These are phyloP conservation scores for Tetramorium alpestre DNA, from an alignment of 1,140 invertebrate genomes.

Conservation along the genomic window DNA sequence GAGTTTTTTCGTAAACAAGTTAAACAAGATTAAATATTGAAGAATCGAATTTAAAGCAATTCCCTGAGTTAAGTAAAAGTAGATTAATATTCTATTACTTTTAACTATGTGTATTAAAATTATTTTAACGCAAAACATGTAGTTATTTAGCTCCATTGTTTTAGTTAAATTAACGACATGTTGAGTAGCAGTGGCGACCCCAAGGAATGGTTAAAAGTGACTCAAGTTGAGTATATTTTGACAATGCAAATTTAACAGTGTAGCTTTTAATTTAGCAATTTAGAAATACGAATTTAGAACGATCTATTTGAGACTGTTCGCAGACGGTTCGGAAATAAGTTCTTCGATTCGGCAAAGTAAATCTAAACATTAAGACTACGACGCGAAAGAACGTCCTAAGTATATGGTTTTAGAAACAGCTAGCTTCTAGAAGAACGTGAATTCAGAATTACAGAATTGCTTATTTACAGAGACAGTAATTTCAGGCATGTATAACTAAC, in stretches of 20 bases:
- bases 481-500: not conserved
- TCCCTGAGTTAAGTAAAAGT: no score
- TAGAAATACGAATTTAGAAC: not conserved
- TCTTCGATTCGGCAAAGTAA: not conserved
- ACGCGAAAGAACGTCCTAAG: not conserved
- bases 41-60: not conserved
- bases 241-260: no score
- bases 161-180: no score
- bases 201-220: no score
- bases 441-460: not conserved
- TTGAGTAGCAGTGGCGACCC: no score
- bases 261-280: not conserved
- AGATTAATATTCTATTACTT: no score
- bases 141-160: no score
- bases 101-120: no score
- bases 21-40: no score
- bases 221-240: no score
- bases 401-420: not conserved
- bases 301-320: not conserved
- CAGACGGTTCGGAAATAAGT: not conserved
- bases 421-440: not conserved
- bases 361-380: not conserved
- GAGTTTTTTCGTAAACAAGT: not conserved
- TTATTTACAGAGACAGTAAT: conserved; percentile 1
- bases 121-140: no score